Evolutionary conservation across 2,113 vertebrate genomes (phyloP).

Genomic region (Ameiurus melas): DNA sequence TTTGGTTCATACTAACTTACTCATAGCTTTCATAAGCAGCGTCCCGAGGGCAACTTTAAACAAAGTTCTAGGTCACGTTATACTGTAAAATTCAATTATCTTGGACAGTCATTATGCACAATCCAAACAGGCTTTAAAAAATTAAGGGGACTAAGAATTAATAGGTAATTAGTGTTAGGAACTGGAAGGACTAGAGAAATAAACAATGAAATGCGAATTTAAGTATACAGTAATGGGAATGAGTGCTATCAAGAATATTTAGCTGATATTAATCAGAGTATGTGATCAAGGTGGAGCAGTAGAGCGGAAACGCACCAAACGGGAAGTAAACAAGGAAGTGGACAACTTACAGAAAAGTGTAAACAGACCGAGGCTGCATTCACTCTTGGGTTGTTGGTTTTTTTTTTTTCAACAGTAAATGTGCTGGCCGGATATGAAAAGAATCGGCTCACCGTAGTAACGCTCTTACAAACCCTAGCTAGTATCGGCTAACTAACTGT

Average conservation of each 20-base stretch:
- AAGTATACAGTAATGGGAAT: background rate
- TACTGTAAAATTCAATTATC: background rate
- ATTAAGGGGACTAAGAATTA: background rate
- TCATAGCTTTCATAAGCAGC: background rate
- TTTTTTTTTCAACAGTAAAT: background rate
- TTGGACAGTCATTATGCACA: slow-evolving; percentile 8
- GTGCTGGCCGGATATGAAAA: background rate
- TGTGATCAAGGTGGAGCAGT: background rate
- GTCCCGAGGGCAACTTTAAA: background rate
- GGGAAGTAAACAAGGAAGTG: background rate
- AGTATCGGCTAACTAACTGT: background rate
- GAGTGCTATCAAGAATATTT: no score
- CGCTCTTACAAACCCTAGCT: background rate
- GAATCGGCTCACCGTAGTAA: background rate
- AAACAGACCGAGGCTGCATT: background rate
- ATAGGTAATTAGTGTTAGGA: background rate
- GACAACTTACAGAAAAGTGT: no score
- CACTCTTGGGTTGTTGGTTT: background rate
- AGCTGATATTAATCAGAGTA: background rate
- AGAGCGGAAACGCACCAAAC: background rate
- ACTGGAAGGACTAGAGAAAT: background rate
- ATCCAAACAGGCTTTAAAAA: background rate
- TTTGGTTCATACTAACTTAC: background rate
- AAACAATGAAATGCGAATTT: background rate
- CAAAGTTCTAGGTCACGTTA: background rate